Evolutionary conservation across 2,113 vertebrate genomes (phyloP).

Genomic region (Xiphophorus maculatus): DNA sequence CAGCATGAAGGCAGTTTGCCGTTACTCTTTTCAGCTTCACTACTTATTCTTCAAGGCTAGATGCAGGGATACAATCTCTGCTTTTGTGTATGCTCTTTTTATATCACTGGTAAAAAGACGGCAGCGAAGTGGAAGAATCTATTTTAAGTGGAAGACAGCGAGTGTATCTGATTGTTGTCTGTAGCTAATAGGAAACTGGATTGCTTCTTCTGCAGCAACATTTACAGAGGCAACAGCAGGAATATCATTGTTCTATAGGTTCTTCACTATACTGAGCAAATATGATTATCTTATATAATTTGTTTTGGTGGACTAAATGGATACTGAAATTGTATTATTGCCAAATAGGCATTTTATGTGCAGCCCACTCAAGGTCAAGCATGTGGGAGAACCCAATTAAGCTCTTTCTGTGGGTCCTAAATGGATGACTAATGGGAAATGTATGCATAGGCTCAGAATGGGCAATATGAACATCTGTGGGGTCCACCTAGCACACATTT

Average conservation of each 20-base stretch:
- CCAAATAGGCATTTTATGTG: neutral
- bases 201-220: neutral
- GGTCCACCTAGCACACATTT: neutral
- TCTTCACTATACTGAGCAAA: too few species aligned
- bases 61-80: neutral
- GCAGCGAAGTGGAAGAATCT: neutral
- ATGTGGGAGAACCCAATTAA: neutral
- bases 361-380: neutral
- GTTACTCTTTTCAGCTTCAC: neutral
- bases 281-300: too few species aligned
- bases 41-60: neutral
- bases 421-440: neutral
- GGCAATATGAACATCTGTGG: neutral
- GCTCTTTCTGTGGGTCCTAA: neutral
- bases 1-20: too few species aligned
- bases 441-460: neutral
- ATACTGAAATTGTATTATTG: neutral
- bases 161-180: neutral
- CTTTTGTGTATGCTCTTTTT: neutral
- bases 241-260: too few species aligned
- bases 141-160: neutral
- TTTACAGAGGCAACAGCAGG: neutral
- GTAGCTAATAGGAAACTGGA: neutral
- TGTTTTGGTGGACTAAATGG: neutral
- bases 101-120: neutral